phyloP scores from a whole-genome alignment of 2,797 vertebrate species.

The Euthynnus affinis region DNA sequence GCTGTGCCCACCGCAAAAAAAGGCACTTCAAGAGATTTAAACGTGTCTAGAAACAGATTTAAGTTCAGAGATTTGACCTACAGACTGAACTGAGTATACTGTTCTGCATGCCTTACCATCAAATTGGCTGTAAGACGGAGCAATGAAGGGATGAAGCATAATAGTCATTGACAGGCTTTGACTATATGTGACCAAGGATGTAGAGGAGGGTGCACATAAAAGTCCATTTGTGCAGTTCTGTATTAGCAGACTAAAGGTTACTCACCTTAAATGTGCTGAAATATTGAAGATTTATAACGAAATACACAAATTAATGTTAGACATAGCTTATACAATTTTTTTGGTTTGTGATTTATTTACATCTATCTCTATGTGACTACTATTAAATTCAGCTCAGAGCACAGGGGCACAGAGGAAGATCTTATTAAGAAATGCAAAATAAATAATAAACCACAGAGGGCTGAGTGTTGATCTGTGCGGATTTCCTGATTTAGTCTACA shows the following conservation, averaged over 20 bases:
- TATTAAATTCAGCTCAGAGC: conserved; percentile 33
- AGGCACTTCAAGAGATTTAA: conserved; percentile 64
- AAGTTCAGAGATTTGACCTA: conserved; percentile 56
- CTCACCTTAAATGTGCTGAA: background rate
- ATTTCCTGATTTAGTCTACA: conserved; percentile 62
- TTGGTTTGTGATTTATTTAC: conserved; percentile 44
- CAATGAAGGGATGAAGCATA: conserved; percentile 29
- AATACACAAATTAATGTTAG: conserved; percentile 1
- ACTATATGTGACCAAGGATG: conserved; percentile 26
- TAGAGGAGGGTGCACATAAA: background rate
- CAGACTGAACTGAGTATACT: conserved; percentile 51
- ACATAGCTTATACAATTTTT: background rate
- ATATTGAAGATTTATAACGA: background rate
- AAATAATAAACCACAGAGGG: conserved; percentile 61
- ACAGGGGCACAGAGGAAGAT: conserved; percentile 16
- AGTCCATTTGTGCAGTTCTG: conserved; percentile 5
- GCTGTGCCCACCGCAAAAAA: conserved; percentile 66
- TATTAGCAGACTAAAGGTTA: conserved; percentile 2
- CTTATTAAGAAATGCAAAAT: conserved; percentile 68
- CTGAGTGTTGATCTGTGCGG: conserved; percentile 43
- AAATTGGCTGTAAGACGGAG: conserved; percentile 48
- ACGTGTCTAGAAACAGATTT: conserved; percentile 61
- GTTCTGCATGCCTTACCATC: conserved; percentile 45
- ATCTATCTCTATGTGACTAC: background rate
- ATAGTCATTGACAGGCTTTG: conserved; percentile 41